Evolutionary conservation across 2,888 invertebrate genomes (phyloP).

Genomic region (Oligia fasciuncula): DNA sequence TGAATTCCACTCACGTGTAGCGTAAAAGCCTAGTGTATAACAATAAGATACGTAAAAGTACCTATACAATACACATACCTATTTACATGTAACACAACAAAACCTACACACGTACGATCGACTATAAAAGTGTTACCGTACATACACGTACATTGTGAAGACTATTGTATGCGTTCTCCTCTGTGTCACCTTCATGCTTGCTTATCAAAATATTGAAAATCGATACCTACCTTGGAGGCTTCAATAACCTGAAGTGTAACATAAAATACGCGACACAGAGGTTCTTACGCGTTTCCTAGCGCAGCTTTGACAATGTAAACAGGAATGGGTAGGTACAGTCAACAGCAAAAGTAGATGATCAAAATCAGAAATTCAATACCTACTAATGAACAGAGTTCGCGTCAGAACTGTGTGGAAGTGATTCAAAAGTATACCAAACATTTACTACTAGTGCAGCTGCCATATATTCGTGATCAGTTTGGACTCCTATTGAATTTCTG

Average conservation of each 20-base stretch:
- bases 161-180: slow-evolving; percentile 28
- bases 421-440: no score
- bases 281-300: slow-evolving; percentile 30
- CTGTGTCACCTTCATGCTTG: slow-evolving; percentile 37
- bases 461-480: no score
- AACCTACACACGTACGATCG: not conserved
- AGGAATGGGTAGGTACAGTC: no score
- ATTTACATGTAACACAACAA: not conserved
- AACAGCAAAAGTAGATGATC: no score
- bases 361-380: no score
- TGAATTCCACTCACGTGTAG: slow-evolving; percentile 3
- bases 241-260: slow-evolving; percentile 50
- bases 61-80: not conserved
- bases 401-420: no score
- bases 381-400: no score
- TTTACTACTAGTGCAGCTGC: no score
- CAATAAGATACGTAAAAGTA: not conserved
- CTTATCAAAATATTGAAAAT: slow-evolving; percentile 67
- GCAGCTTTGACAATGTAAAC: slow-evolving; percentile 14
- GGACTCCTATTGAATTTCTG: no score
- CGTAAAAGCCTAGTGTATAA: slow-evolving; percentile 5
- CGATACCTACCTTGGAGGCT: slow-evolving; percentile 53
- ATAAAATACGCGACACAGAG: slow-evolving; percentile 42
- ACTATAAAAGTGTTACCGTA: not conserved
- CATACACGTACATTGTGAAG: slow-evolving; percentile 12